These are phyloP conservation scores for Sisor rabdophorus DNA, from an alignment of 2,113 vertebrate genomes.

Conservation along the genomic window DNA sequence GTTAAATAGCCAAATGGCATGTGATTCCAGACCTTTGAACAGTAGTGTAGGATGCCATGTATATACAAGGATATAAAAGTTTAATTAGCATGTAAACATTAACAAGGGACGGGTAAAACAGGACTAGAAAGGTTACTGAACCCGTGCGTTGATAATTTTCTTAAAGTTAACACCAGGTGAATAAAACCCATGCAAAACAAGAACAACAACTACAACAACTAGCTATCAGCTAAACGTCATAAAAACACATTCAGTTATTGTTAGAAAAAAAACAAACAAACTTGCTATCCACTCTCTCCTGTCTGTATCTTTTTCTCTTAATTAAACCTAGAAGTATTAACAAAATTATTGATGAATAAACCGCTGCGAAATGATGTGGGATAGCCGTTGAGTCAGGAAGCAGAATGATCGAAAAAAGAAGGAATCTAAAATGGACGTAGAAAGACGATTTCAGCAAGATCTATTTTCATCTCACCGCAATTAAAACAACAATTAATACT, in stretches of 20 bases:
- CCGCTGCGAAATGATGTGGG: constrained; percentile 52
- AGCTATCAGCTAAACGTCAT: constrained; percentile 53
- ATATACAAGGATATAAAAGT: neutral
- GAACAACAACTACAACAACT: constrained; percentile 22
- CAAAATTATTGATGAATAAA: constrained; percentile 63
- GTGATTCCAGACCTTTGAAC: neutral
- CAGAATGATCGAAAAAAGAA: constrained; percentile 25
- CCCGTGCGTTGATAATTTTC: constrained; percentile 33
- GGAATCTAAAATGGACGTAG: constrained; percentile 40
- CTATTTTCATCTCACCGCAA: neutral
- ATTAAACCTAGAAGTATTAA: constrained; percentile 68
- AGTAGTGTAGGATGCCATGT: neutral
- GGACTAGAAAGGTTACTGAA: constrained; percentile 36
- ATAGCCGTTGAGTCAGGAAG: constrained; percentile 51
- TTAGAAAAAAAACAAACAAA: constrained; percentile 70
- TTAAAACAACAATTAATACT: constrained; percentile 34
- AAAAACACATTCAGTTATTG: constrained; percentile 71
- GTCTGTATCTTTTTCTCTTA: constrained; percentile 8
- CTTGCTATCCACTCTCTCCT: constrained; percentile 43
- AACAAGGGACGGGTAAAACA: constrained; percentile 14
- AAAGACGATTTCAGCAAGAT: constrained; percentile 30
- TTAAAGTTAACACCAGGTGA: constrained; percentile 46
- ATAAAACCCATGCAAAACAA: constrained; percentile 43
- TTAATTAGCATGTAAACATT: constrained; percentile 28
- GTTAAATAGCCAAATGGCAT: neutral